These are phyloP conservation scores for Dysmachus trigonus DNA, from an alignment of 2,888 invertebrate species.

Conservation along the genomic window DNA sequence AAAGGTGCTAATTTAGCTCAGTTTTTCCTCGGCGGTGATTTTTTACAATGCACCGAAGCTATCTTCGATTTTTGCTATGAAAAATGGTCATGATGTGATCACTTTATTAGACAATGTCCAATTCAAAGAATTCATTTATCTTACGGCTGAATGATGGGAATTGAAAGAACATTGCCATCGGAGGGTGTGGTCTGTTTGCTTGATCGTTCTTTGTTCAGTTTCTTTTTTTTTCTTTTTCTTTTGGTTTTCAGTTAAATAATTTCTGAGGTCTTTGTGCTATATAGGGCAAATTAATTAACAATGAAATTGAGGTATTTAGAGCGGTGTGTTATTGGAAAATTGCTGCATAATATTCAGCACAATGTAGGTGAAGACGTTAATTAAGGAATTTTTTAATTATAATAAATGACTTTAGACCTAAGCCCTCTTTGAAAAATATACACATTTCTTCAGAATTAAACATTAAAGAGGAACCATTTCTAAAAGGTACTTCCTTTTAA, in stretches of 20 bases:
- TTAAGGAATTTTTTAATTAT: not conserved
- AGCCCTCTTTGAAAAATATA: too few relatives aligned
- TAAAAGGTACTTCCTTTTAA: too few relatives aligned
- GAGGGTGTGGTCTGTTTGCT: not conserved
- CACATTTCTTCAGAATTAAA: too few relatives aligned
- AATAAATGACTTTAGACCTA: not conserved
- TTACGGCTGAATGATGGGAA: not conserved
- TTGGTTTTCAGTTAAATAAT: not conserved
- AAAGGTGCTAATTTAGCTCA: slow-evolving; percentile 47
- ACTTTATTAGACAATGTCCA: slow-evolving; percentile 17
- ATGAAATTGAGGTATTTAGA: not conserved
- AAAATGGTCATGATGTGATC: slow-evolving; percentile 26
- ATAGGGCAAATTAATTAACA: not conserved
- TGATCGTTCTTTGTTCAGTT: not conserved
- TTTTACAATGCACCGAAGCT: not conserved
- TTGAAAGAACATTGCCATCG: not conserved
- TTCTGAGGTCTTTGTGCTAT: not conserved
- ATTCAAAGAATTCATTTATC: slow-evolving; percentile 26
- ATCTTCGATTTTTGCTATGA: not conserved
- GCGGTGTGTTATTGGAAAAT: not conserved
- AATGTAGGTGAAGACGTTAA: not conserved
- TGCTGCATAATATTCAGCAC: not conserved
- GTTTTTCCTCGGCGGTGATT: slow-evolving; percentile 5
- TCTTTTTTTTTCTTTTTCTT: not conserved
- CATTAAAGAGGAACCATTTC: too few relatives aligned